Conservation (phyloP, 2,113 vertebrate genomes). For the Phrynocephalus versicolor region DNA sequence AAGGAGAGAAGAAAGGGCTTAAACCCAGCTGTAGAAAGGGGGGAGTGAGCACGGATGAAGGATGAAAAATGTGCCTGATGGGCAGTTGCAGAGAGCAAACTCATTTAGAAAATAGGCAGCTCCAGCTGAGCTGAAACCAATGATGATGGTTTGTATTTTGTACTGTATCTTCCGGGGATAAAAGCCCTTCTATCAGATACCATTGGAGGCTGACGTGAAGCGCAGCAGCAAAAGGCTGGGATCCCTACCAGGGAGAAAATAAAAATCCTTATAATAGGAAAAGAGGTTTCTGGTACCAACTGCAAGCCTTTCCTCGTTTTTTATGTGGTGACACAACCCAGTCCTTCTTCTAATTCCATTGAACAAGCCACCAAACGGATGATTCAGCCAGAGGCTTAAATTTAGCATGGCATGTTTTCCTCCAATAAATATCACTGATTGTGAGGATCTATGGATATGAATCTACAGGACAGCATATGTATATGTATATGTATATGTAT, state of each 20-base stretch:
- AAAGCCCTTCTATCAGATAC: constrained; percentile 83
- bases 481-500: constrained; percentile 54
- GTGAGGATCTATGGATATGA: constrained; percentile 72
- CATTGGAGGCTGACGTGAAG: constrained; percentile 79
- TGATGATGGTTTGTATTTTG: constrained; percentile 96
- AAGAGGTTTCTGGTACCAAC: constrained; percentile 78
- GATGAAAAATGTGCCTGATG: constrained; percentile 79
- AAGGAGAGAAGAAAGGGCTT: constrained; percentile 84
- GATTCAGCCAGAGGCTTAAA: constrained; percentile 67
- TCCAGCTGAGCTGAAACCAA: constrained; percentile 96
- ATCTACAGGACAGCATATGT: constrained; percentile 54
- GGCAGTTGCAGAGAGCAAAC: constrained; percentile 77
- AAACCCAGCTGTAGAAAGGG: constrained; percentile 74
- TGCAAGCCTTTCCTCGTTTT: constrained; percentile 68
- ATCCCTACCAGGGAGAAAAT: constrained; percentile 76
- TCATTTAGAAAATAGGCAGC: constrained; percentile 93
- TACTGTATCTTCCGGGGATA: constrained; percentile 90
- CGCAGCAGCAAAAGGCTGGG: constrained; percentile 72
- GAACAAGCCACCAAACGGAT: constrained; percentile 60
- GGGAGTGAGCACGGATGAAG: constrained; percentile 70
- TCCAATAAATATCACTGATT: constrained; percentile 74
- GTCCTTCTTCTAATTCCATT: constrained; percentile 67
- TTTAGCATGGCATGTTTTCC: constrained; percentile 69
- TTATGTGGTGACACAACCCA: constrained; percentile 67
- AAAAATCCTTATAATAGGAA: constrained; percentile 78